Evolutionary conservation across 2,113 vertebrate species (phyloP), one percentile per base, ranked within the genome.

Genomic region (Oryzias javanicus): DNA sequence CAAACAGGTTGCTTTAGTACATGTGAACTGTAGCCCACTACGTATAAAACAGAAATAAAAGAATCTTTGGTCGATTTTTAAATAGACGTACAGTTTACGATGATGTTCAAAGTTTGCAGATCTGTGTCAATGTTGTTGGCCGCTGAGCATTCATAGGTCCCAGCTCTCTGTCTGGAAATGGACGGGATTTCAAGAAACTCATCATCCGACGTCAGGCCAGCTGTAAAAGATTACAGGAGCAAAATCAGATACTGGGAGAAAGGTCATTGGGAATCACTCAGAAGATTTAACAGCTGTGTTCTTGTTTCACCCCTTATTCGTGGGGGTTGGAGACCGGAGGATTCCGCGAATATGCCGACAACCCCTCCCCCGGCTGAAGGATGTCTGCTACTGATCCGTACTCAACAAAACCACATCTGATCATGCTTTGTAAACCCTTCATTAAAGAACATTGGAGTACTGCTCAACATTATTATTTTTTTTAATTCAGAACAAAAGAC

Each of bases 101-200:
- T 95, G 86, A 99, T 92, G 90, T 94, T 94, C 35, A 98, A 91
- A 55, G 94, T 94, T 81, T 93, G 92, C 4, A 92, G 90, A 3
- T 96, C 96, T 0, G 92, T 86, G 0, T 94, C 93, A 52, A 98
- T 96, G 0, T 98, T 94, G 0, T 98, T 99, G 85, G 93, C 90
- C 3, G 97, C 97, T 0, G 92, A 95, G 91, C 97, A 98, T 75
- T 98, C 94, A 0, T 99, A 99, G 25, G 92, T 92, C 13, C 97
- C 97, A 0, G 96, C 96, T 80, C 92, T 92, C 77, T 95, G 92
- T 79, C 94, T 91, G 0, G 91, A 92, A 89, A 99, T 95, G 22
- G 93, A 92, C 0, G 92, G 93, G 79, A 99, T 99, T 85, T 98
- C 95, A 91, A 99, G 81, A 84, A 94, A 94, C 72, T 98, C 96